Percentiles rank a stretch among this genome's conserved stretches.
Evolutionary conservation across 2,888 invertebrate species (phyloP).

Genomic region (Rhimphoctona megacephalus): DNA sequence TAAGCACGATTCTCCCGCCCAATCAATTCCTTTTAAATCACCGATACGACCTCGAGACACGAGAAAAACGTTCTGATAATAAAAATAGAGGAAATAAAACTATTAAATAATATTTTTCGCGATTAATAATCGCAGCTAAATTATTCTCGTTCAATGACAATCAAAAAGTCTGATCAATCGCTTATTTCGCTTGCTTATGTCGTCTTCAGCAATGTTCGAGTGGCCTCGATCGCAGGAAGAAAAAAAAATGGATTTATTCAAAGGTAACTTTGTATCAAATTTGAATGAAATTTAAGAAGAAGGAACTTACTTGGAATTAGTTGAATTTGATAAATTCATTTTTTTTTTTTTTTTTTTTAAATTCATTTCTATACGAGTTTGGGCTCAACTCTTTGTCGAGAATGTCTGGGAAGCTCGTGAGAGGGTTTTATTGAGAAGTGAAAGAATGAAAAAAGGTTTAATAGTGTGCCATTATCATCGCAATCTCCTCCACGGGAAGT

Average conservation of each 20-base stretch:
- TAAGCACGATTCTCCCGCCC: conserved; percentile 27
- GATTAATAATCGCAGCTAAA: not conserved
- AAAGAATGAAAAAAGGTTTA: not conserved
- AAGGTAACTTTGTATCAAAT: not conserved
- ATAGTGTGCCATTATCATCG: not conserved
- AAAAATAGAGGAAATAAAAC: not conserved
- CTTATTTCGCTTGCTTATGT: conserved; percentile 70
- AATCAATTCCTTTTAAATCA: not conserved
- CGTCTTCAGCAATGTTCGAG: conserved; percentile 33
- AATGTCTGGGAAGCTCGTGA: conserved; percentile 30
- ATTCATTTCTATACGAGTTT: not conserved
- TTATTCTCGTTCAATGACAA: not conserved
- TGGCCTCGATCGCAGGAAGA: not conserved
- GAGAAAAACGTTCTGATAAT: not conserved
- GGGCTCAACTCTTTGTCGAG: not conserved
- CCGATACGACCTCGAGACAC: conserved; percentile 27
- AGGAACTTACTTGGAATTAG: not conserved
- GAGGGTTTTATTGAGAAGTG: conserved; percentile 14
- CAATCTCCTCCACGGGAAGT: conserved; percentile 50
- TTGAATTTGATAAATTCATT: conserved; percentile 30
- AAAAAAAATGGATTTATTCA: conserved; percentile 30
- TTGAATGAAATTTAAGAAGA: not conserved
- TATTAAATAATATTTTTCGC: not conserved
- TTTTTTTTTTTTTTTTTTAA: not conserved
- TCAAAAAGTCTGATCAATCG: conserved; percentile 14